phyloP scores from a whole-genome alignment of 2,888 invertebrate species.

The Drosophila mimetica region DNA sequence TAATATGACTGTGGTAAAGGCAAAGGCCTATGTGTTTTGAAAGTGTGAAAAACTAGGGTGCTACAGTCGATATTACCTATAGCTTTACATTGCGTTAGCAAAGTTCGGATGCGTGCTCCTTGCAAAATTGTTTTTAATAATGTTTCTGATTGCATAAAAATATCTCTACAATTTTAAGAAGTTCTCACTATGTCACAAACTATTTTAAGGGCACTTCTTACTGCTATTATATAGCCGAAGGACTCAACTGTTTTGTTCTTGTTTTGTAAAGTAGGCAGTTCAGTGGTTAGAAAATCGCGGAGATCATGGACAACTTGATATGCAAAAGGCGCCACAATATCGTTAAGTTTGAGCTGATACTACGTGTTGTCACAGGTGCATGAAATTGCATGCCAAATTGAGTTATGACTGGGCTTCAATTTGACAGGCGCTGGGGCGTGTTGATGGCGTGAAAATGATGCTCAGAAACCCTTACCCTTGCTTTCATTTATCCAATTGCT shows the following conservation, averaged over 20 bases:
- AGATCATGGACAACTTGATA: conserved; percentile 56
- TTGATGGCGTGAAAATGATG: conserved; percentile 67
- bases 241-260: not conserved
- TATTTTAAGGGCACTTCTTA: too few relatives aligned
- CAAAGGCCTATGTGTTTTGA: too few relatives aligned
- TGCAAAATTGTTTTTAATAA: too few relatives aligned
- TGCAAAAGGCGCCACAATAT: conserved; percentile 60
- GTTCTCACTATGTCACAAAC: too few relatives aligned
- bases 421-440: conserved; percentile 39
- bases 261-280: conserved; percentile 57
- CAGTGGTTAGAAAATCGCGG: conserved; percentile 69
- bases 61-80: too few relatives aligned
- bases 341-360: conserved; percentile 57
- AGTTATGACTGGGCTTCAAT: conserved; percentile 67
- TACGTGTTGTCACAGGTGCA: conserved; percentile 75
- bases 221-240: not conserved
- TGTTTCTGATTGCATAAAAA: too few relatives aligned
- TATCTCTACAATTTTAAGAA: too few relatives aligned
- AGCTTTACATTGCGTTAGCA: too few relatives aligned
- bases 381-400: conserved; percentile 76
- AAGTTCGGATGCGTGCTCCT: too few relatives aligned
- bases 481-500: not conserved
- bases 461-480: not conserved
- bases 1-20: too few relatives aligned
- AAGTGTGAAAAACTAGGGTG: too few relatives aligned